Percentiles rank a stretch among this genome's conserved stretches.
Conservation (phyloP, 1,140 invertebrate species). For the Trachelipus rathkii region DNA sequence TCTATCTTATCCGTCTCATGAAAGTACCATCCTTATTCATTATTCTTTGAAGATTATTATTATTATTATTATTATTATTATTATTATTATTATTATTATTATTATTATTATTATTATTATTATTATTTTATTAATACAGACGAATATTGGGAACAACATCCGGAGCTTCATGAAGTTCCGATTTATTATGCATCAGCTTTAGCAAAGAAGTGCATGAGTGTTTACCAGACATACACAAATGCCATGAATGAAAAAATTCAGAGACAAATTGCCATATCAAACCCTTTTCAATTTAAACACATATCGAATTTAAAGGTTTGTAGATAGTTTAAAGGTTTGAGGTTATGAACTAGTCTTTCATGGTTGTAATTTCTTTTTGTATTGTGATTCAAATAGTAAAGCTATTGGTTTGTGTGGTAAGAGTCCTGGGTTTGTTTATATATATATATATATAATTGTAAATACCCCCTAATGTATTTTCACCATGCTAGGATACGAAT, state of each 20-base stretch:
- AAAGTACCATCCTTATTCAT: too few relatives aligned
- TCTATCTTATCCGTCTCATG: too few relatives aligned
- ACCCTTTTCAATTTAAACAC: conserved; percentile 98
- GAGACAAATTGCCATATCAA: conserved; percentile 93
- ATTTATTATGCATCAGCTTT: conserved; percentile 99
- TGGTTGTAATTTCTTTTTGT: conserved; percentile 21
- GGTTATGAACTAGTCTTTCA: background rate
- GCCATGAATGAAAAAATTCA: conserved; percentile 98
- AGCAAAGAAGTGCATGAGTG: conserved; percentile 99
- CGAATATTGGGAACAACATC: conserved; percentile 97
- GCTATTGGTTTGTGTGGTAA: background rate
- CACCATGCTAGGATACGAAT: too few relatives aligned
- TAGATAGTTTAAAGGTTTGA: conserved; percentile 75
- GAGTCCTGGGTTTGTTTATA: too few relatives aligned
- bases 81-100: too few relatives aligned
- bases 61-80: too few relatives aligned
- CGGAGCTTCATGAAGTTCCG: conserved; percentile 96
- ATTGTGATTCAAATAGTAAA: background rate
- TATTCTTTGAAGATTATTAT: too few relatives aligned
- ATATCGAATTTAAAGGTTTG: conserved; percentile 93
- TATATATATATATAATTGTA: too few relatives aligned
- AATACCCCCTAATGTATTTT: too few relatives aligned
- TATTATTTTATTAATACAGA: conserved; percentile 58
- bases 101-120: conserved; percentile 24
- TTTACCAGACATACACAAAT: conserved; percentile 99